Evolutionary conservation across 2,888 invertebrate species (phyloP).

Genomic region (Hedychridium roseum): DNA sequence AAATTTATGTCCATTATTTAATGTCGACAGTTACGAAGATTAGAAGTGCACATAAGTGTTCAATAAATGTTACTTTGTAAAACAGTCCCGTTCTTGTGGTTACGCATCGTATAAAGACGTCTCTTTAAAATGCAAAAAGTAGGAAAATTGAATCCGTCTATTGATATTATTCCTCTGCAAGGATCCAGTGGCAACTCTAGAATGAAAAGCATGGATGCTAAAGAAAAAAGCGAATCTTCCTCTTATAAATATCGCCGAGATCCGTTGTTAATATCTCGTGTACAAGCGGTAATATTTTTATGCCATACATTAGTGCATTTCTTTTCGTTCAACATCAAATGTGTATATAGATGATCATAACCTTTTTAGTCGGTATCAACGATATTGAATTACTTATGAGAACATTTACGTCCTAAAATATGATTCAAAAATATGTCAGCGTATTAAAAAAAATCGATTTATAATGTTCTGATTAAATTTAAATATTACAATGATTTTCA

Average conservation of each 20-base stretch:
- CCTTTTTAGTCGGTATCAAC: background rate
- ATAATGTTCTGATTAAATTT: constrained; percentile 12
- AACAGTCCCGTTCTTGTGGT: too few species aligned
- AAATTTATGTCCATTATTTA: too few species aligned
- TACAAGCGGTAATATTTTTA: constrained; percentile 64
- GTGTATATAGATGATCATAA: background rate
- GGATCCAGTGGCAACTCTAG: constrained; percentile 51
- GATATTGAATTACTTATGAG: background rate
- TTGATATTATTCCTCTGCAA: constrained; percentile 61
- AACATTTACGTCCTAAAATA: background rate
- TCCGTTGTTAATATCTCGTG: constrained; percentile 65
- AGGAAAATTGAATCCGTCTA: constrained; percentile 55
- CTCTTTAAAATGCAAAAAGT: constrained; percentile 56
- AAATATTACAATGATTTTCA: constrained; percentile 1
- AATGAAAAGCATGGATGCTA: constrained; percentile 37
- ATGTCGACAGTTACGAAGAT: too few species aligned
- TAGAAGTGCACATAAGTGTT: too few species aligned
- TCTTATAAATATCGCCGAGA: constrained; percentile 50
- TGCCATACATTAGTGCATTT: background rate
- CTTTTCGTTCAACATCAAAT: background rate
- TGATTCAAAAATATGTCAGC: background rate
- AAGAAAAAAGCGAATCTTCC: constrained; percentile 24
- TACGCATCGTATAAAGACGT: too few species aligned
- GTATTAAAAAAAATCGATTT: background rate
- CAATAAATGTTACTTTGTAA: too few species aligned